Base-by-base conservation (phyloP, 2,888 invertebrate species). In the Tanytarsus gracilentus region DNA sequence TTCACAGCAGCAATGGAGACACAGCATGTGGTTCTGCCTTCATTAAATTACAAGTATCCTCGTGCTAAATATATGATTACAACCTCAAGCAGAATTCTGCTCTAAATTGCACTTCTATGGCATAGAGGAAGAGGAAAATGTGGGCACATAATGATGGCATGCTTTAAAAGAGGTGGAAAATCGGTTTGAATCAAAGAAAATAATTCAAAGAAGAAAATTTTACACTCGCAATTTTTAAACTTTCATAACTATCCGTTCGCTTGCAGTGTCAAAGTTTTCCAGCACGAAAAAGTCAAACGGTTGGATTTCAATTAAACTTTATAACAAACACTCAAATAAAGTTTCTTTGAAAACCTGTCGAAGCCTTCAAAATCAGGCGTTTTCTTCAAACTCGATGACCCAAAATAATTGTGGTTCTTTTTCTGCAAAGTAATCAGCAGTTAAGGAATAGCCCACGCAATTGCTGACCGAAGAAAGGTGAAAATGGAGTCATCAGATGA, bases 21-120 rank as follows among this genome's bases (percentile, higher is more conserved):
- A 29, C 52, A 29, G 52, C 18, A 27, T 26, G 52, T 29, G 52
- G 29, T n/a, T n/a, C n/a, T n/a, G n/a, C n/a, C 30, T 29, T 27
- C 29, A 27, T 29, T 52, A 18, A 52, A 29, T 29, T 16, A 27
- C 27, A 52, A 52, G 30, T 30, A 29, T 52, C 21, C 29, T 52
- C 14, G 29, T 52, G 27, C 14, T 30, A n/a, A 16, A 11, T 44
- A 16, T 44, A 18, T 21, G 44, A 44, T 44, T 21, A 8, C 21
- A 16, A 44, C 21, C 44, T 44, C 44, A 36, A 36, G 36, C 36
- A 36, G 36, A n/a, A 14, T 14, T 33, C 1, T 33, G 5, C 16
- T 9, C 16, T 3, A 8, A 36, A 7, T 36, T 36, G 4, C 9
- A 14, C 6, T 36, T 6, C 36, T 36, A 36, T n/a, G 16, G 36